Conservation (phyloP, 2,888 invertebrate species). For the Synergus japonicus region DNA sequence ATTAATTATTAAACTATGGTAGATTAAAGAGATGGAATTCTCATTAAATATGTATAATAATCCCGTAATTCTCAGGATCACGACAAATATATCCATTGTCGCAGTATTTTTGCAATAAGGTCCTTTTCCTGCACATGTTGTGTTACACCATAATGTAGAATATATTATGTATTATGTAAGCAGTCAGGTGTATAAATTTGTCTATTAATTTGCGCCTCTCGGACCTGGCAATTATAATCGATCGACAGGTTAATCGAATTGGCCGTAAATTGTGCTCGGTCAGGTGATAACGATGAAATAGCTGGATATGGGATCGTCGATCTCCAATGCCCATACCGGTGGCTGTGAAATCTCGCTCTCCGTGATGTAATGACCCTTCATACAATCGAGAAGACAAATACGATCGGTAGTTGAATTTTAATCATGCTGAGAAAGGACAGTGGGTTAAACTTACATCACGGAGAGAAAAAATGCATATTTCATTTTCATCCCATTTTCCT, state of each 20-base stretch:
- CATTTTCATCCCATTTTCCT: conserved; percentile 15
- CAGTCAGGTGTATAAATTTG: neutral
- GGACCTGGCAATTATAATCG: conserved; percentile 22
- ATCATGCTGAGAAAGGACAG: neutral
- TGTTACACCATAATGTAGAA: neutral
- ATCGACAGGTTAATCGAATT: conserved; percentile 20
- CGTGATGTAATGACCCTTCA: neutral
- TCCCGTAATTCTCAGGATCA: no score
- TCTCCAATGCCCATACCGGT: neutral
- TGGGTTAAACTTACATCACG: neutral
- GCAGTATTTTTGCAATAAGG: neutral
- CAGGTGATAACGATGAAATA: conserved; percentile 12
- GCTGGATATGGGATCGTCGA: neutral
- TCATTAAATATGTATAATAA: no score
- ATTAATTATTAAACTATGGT: no score
- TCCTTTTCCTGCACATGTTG: neutral
- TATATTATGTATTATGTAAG: neutral
- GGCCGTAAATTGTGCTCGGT: conserved; percentile 15
- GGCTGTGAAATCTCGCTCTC: neutral
- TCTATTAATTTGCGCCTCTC: conserved; percentile 15
- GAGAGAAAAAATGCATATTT: neutral
- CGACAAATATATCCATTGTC: no score
- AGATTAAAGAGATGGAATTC: no score
- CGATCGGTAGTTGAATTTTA: conserved; percentile 16
- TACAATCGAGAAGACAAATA: neutral